phyloP scores from a whole-genome alignment of 2,888 invertebrate genomes.

The Aphelenchoides bicaudatus region DNA sequence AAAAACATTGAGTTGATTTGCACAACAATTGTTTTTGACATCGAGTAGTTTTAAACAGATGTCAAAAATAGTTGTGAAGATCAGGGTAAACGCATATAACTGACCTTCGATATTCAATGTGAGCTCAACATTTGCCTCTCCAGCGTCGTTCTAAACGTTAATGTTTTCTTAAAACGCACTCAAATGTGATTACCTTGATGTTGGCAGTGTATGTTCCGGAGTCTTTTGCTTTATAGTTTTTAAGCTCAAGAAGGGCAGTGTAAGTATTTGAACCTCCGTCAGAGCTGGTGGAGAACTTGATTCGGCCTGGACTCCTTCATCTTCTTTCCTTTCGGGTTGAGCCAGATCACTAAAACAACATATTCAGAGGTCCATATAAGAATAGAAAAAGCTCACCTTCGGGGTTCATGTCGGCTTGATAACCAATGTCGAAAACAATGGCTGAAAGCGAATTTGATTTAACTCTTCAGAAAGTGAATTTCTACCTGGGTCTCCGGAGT shows the following conservation, averaged over 20 bases:
- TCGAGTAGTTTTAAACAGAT: background rate
- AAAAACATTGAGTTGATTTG: background rate
- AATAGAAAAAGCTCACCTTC: too few relatives aligned
- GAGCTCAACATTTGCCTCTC: slow-evolving; percentile 92
- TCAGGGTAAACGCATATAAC: too few relatives aligned
- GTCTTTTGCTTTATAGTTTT: slow-evolving; percentile 62
- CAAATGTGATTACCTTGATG: too few relatives aligned
- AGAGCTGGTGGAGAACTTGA: slow-evolving; percentile 56
- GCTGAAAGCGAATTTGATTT: too few relatives aligned
- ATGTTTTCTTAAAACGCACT: too few relatives aligned
- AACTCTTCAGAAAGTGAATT: too few relatives aligned
- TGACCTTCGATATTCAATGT: slow-evolving; percentile 96
- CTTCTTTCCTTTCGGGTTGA: slow-evolving; percentile 61
- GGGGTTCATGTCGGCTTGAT: slow-evolving; percentile 60
- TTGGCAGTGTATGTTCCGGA: slow-evolving; percentile 91
- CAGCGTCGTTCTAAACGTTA: slow-evolving; percentile 86
- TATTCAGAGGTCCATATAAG: too few relatives aligned
- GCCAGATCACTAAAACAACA: slow-evolving; percentile 60
- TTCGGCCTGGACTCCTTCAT: slow-evolving; percentile 61
- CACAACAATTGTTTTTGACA: background rate
- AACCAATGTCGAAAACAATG: slow-evolving; percentile 61
- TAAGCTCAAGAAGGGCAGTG: slow-evolving; percentile 58
- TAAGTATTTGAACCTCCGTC: slow-evolving; percentile 56
- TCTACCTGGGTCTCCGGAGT: slow-evolving; percentile 60
- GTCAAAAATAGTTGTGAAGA: background rate